phyloP scores from a whole-genome alignment of 1,140 invertebrate genomes.

The Drosophila bocki region DNA sequence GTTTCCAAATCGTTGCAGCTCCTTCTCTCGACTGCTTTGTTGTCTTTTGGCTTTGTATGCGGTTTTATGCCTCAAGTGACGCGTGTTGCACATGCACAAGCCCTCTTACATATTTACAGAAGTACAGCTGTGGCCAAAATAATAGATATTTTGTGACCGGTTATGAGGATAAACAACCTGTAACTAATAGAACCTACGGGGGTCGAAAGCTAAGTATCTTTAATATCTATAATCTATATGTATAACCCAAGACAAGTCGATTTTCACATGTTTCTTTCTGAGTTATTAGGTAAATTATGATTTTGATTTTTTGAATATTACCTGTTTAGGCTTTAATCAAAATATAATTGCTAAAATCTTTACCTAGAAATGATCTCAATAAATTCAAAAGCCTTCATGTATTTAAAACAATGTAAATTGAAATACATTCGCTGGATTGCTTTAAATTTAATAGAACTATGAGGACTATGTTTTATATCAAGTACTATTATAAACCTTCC shows the following conservation, averaged over 20 bases:
- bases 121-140: not conserved
- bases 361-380: not conserved
- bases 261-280: not conserved
- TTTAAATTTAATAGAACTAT: not conserved
- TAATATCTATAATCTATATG: no score
- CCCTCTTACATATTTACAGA: conserved; percentile 36
- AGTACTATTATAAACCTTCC: not conserved
- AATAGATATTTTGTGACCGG: not conserved
- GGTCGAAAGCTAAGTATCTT: not conserved
- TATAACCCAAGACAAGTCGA: no score
- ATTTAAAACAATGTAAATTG: no score
- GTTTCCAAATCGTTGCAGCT: conserved; percentile 13
- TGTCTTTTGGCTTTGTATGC: conserved; percentile 52
- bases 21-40: conserved; percentile 13
- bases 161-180: not conserved
- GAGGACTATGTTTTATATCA: no score
- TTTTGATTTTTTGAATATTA: no score
- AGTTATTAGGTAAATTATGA: not conserved
- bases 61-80: conserved; percentile 54
- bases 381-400: no score
- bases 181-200: no score
- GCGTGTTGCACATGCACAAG: conserved; percentile 30
- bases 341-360: not conserved
- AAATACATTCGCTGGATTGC: not conserved
- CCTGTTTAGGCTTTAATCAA: not conserved